These are phyloP conservation scores for Nycticorax nycticorax DNA, from an alignment of 2,113 vertebrate species.

Conservation along the genomic window DNA sequence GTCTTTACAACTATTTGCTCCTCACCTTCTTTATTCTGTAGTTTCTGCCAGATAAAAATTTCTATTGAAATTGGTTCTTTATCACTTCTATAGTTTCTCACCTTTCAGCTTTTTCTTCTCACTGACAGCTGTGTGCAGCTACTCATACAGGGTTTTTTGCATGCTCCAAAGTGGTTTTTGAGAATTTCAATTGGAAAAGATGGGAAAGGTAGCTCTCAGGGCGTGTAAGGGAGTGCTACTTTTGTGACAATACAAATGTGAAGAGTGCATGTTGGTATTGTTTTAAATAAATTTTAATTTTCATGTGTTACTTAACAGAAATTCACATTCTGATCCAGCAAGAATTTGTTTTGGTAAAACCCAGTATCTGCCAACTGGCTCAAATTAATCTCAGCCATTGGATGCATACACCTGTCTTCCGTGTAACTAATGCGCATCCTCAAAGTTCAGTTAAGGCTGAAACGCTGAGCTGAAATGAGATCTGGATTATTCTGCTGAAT, in stretches of 20 bases:
- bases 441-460: neutral
- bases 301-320: neutral
- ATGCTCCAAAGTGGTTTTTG: neutral
- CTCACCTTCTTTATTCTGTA: neutral
- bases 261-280: neutral
- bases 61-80: neutral
- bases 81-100: neutral
- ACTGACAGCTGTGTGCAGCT: neutral
- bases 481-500: neutral
- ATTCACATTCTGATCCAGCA: neutral
- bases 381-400: neutral
- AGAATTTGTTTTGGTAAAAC: neutral
- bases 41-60: neutral
- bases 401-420: neutral
- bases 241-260: neutral
- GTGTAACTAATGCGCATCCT: neutral
- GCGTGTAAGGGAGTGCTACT: rapidly evolving
- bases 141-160: neutral
- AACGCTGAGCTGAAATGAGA: neutral
- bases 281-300: neutral
- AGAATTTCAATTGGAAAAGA: neutral
- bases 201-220: neutral
- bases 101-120: neutral
- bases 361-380: neutral
- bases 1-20: neutral